Evolutionary conservation across 2,888 invertebrate species (phyloP), one percentile per base, ranked within the genome.

Genomic region (Chalcis sispes): DNA sequence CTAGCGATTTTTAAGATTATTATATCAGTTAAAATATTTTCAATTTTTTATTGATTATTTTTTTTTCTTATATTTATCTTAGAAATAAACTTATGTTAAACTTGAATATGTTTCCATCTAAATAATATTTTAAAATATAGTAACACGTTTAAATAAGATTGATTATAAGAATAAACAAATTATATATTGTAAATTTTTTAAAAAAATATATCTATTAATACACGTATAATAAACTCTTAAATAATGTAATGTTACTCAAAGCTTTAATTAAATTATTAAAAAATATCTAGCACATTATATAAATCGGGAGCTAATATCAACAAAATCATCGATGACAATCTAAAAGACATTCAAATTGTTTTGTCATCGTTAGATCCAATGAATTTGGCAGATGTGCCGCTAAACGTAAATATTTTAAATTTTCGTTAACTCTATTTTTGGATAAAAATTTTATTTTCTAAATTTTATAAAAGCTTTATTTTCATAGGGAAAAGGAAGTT

Each of bases 301-400:
- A n/a, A n/a, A n/a, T n/a, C n/a, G 13, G 42, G 15, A 15, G 13
- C 15, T 42, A 13, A 18, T 0, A 61, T 72, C 23, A 40, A 52
- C n/a, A 13, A 42, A 0, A 8, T 72, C 10, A 18, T 72, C 8
- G 64, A 72, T 32, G 20, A 20, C 1, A 64, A 72, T 64, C 15
- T 72, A 7, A 15, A 56, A 3, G 13, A 1, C 25, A 32, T 72
- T 46, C 62, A 23, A 29, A 2, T 29, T n/a, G 4, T 23, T 42
- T 2, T 64, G 18, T 18, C 40, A 52, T 10, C 20, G 15, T 5
- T 72, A 0, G 72, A 72, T 32, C 72, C 64, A 18, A 2, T 56
- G 3, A 4, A 46, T 46, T 13, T 67, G 15, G 2, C 2, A 13
- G 46, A 58, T 2, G 20, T 67, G 1, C 4, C 46, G 20, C 10